These are phyloP conservation scores for Volucella bombylans DNA, from an alignment of 2,888 invertebrate species.

Conservation along the genomic window DNA sequence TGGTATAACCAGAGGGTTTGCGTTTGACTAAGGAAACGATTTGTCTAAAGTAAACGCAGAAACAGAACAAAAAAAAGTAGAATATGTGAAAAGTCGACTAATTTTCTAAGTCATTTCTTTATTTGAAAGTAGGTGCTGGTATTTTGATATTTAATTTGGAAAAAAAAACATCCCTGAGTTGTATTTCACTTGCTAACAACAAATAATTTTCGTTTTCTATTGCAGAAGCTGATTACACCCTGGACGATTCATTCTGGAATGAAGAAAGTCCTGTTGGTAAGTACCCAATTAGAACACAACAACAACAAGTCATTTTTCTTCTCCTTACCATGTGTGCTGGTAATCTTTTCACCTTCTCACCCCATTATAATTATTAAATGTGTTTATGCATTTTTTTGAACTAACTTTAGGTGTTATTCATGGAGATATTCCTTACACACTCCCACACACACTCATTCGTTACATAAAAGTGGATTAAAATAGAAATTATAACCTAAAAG, in stretches of 20 bases:
- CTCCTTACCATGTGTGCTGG: background rate
- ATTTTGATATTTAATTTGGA: no score
- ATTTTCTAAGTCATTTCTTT: no score
- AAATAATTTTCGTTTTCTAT: slow-evolving; percentile 80
- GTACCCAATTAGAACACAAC: slow-evolving; percentile 80
- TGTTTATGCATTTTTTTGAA: slow-evolving; percentile 15
- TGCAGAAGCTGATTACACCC: slow-evolving; percentile 95
- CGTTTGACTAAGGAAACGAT: slow-evolving; percentile 49
- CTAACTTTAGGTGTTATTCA: slow-evolving; percentile 15
- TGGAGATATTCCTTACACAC: background rate
- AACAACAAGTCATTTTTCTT: slow-evolving; percentile 6
- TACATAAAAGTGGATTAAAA: slow-evolving; percentile 38
- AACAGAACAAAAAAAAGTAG: slow-evolving; percentile 16
- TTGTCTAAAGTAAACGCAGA: slow-evolving; percentile 24
- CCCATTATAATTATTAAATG: background rate
- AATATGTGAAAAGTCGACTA: background rate
- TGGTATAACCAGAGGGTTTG: slow-evolving; percentile 24
- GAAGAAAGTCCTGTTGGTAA: slow-evolving; percentile 95
- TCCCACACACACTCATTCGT: background rate
- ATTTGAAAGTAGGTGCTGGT: no score
- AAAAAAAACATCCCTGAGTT: no score
- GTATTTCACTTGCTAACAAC: slow-evolving; percentile 26
- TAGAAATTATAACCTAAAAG: slow-evolving; percentile 29
- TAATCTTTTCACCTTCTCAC: background rate
- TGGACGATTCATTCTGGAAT: slow-evolving; percentile 96